Base-by-base conservation (phyloP, 2,888 invertebrate genomes). In the Drosophila longiperda region DNA sequence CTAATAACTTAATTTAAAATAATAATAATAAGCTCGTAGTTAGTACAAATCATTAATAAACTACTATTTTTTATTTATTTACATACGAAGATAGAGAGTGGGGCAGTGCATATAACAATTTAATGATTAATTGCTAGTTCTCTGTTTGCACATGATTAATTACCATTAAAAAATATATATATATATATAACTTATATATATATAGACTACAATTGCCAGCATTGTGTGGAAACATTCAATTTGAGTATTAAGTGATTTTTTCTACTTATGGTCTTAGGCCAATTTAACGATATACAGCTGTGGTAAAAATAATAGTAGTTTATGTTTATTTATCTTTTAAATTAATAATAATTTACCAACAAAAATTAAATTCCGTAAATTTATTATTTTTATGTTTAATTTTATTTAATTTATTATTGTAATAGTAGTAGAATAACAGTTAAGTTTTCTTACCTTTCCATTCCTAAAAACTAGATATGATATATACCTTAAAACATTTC, bases 31-130 rank as follows among this genome's bases (percentile, higher is more conserved):
- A 23, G 45, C 23, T 45, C 23, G 23, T 15, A 45, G 45, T 45
- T 45, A 45, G 45, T 15, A 23, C 23, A 45, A 45, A 45, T 15
- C 45, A 45, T 45, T 45, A 45, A 45, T 45, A 23, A 45, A 45
- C 26, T 23, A 15, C 2, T 15, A 0, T 23, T 23, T 45, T 45
- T 42, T 20, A 45, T 23, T 45, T 45, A 15, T 45, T 23, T 45
- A 23, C 20, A 15, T 23, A 45, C 45, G 8, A 15, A 8, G 15
- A 23, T 23, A 23, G 23, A 45, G 45, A 45, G 23, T 45, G 20
- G 45, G 45, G 15, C 23, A 15, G 45, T 23, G 23, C 15, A 23
- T 15, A 23, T 23, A 45, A 45, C 15, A 45, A 15, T 45, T 45
- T 23, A 8, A 23, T 45, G 45, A 45, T 23, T 45, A 23, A 45